Percentiles rank a stretch among this genome's conserved stretches.
Conservation (phyloP, 1,140 invertebrate species). For the Drosophila serrata region DNA sequence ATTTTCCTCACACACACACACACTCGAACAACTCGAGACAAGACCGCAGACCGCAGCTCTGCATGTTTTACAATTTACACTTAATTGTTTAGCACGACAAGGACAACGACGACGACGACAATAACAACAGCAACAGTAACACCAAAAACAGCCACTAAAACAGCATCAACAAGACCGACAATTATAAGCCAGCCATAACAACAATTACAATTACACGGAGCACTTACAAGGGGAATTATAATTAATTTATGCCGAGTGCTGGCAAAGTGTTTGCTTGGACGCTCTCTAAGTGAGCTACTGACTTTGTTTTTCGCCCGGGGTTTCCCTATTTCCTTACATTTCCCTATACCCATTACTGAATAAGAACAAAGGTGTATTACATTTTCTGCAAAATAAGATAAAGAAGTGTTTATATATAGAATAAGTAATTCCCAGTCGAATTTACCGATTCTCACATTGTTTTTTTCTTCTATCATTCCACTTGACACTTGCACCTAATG, state of each 20-base stretch:
- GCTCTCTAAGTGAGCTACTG: constrained; percentile 49
- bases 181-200: constrained; percentile 55
- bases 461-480: constrained; percentile 7
- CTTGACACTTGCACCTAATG: constrained; percentile 43
- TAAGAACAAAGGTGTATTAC: background rate
- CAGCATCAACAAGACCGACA: constrained; percentile 52
- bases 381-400: no score
- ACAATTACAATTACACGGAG: constrained; percentile 50
- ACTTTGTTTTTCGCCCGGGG: constrained; percentile 25
- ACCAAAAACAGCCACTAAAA: constrained; percentile 25
- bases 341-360: background rate
- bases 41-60: constrained; percentile 42
- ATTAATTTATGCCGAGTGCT: constrained; percentile 52
- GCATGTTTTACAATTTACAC: constrained; percentile 54
- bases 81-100: constrained; percentile 53
- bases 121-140: background rate
- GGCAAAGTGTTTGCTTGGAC: constrained; percentile 38
- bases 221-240: constrained; percentile 52
- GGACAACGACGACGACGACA: no score
- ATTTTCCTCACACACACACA: constrained; percentile 9
- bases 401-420: background rate
- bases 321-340: background rate
- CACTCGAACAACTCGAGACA: constrained; percentile 6
- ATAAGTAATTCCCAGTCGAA: background rate
- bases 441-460: background rate